phyloP scores from a whole-genome alignment of 2,797 vertebrate genomes.

The Champsocephalus gunnari region DNA sequence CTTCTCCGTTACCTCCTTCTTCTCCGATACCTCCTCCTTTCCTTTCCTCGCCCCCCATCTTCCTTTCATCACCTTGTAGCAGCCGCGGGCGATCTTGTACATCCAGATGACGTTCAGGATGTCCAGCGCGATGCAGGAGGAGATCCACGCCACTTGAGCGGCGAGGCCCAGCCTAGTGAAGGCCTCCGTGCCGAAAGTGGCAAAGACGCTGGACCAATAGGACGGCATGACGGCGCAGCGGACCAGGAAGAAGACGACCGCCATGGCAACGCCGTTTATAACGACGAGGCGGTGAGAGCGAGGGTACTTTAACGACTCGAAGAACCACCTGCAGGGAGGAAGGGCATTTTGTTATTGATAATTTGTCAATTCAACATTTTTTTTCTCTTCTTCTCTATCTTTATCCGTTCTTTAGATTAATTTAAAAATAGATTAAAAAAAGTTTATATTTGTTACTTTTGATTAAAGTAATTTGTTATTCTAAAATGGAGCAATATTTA shows the following conservation, averaged over 20 bases:
- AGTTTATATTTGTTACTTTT: too few species aligned
- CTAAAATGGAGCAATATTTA: too few species aligned
- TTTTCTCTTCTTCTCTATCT: too few species aligned
- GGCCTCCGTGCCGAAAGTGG: slow-evolving; percentile 85
- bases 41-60: slow-evolving; percentile 48
- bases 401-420: too few species aligned
- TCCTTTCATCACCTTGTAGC: slow-evolving; percentile 84
- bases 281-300: slow-evolving; percentile 83
- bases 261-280: slow-evolving; percentile 84
- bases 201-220: slow-evolving; percentile 86
- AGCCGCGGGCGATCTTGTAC: slow-evolving; percentile 86
- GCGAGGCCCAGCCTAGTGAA: slow-evolving; percentile 84
- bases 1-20: slow-evolving; percentile 28
- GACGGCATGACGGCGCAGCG: slow-evolving; percentile 87
- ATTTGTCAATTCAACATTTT: too few species aligned
- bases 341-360: not conserved
- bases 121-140: slow-evolving; percentile 86
- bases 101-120: slow-evolving; percentile 87
- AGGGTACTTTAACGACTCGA: slow-evolving; percentile 81
- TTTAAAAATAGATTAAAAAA: too few species aligned
- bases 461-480: too few species aligned
- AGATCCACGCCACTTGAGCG: slow-evolving; percentile 89
- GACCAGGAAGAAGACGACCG: slow-evolving; percentile 85
- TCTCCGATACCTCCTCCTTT: slow-evolving; percentile 37
- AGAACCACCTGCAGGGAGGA: slow-evolving; percentile 84